phyloP scores from a whole-genome alignment of 2,797 vertebrate genomes.

The Clarias laeviceps region DNA sequence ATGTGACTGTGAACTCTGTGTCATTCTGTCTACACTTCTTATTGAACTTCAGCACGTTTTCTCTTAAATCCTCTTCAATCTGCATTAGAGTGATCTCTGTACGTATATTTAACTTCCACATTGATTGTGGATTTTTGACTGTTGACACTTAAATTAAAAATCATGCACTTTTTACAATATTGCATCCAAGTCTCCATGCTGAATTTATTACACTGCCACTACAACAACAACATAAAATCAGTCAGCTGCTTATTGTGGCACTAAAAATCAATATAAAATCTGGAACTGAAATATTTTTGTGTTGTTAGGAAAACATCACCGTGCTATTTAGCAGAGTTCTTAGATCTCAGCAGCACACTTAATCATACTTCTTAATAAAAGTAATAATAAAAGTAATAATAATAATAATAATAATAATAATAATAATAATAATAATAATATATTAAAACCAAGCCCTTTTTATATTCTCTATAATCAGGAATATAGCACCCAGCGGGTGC shows the following conservation, averaged over 20 bases:
- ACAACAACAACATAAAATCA: background rate
- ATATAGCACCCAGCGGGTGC: background rate
- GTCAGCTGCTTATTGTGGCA: background rate
- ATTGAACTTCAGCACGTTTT: background rate
- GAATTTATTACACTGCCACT: background rate
- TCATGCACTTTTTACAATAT: background rate
- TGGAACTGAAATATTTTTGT: background rate
- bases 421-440: background rate
- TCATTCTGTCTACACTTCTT: background rate
- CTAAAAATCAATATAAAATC: conserved; percentile 4
- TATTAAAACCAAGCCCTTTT: background rate
- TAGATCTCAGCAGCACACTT: background rate
- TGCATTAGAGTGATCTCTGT: background rate
- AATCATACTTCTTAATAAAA: background rate
- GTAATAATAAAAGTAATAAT: no score
- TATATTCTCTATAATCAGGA: background rate
- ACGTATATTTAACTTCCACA: background rate
- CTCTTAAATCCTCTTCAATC: background rate
- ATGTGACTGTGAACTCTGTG: background rate
- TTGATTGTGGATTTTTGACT: background rate
- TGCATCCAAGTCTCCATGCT: no score
- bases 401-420: no score
- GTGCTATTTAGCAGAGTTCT: background rate
- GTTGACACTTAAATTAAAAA: conserved; percentile 1
- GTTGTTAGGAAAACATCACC: background rate